Evolutionary conservation across 2,888 invertebrate species (phyloP).

Genomic region (Sarcophaga rosellei): DNA sequence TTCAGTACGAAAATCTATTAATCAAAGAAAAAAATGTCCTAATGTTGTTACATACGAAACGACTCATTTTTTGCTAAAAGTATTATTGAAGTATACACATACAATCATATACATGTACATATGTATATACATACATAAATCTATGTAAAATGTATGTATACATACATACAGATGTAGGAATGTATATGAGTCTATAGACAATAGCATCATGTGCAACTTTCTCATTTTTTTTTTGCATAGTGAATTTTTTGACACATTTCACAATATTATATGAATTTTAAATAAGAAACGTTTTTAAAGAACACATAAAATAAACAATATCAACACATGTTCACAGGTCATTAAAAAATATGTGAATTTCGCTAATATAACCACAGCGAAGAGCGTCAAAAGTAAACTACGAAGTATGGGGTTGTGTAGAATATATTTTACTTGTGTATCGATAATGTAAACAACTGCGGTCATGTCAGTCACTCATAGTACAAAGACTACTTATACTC

Average conservation of each 20-base stretch:
- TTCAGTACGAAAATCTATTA: too few species aligned
- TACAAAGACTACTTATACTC: too few species aligned
- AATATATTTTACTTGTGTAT: constrained; percentile 41
- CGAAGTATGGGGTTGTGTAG: not conserved
- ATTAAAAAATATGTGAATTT: not conserved
- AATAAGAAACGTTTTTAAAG: constrained; percentile 25
- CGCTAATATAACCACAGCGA: not conserved
- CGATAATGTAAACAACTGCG: constrained; percentile 41
- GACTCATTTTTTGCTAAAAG: too few species aligned
- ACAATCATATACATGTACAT: too few species aligned
- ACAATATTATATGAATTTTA: constrained; percentile 52
- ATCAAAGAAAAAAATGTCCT: too few species aligned
- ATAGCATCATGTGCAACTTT: constrained; percentile 20
- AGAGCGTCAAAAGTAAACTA: not conserved
- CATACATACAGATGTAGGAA: too few species aligned
- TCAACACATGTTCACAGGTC: constrained; percentile 45
- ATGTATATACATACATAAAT: too few species aligned
- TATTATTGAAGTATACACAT: too few species aligned
- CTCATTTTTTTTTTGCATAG: constrained; percentile 22
- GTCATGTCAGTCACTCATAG: not conserved
- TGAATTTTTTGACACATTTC: constrained; percentile 50
- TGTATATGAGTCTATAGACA: too few species aligned
- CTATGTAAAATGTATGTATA: too few species aligned
- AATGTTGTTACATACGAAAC: too few species aligned
- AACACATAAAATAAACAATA: constrained; percentile 41